Evolutionary conservation across 1,140 invertebrate species (phyloP), one percentile per base, ranked within the genome.

Genomic region (Augochlora pura): DNA sequence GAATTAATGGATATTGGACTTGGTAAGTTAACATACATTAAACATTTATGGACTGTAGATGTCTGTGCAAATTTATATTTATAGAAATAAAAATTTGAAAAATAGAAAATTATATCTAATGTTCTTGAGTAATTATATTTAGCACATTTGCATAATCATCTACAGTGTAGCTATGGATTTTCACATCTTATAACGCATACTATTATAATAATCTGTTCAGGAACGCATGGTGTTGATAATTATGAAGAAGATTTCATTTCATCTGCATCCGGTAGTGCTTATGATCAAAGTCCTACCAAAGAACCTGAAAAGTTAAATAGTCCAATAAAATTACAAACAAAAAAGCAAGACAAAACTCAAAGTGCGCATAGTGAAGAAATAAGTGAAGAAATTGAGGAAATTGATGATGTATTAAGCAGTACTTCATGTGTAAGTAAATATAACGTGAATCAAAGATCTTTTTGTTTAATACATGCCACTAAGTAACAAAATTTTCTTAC

Each of bases 211-310:
- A n/a, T 57, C 1, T 77, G 85, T 88, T 42, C 63, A 93, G 92
- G 89, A 76, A 85, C 87, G 49, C 89, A 92, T 78, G 88, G 87
- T 25, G 80, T 88, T 60, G 90, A 92, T 74, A 92, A 92, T 80
- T 93, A 93, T 52, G 92, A 94, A 54, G 93, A 94, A 83, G 93
- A 94, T 80, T 93, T 93, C 72, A 81, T 90, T 52, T 92, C 93
- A 49, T 92, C 91, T 23, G 89, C 90, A 23, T 93, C 92, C 52
- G 91, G 90, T 25, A 93, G 91, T 82, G 88, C 89, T 14, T 92
- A 91, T 78, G 92, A 93, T 77, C 88, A 91, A 82, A 92, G 88
- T 82, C 90, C 91, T n/a, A 81, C 63, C 23, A 92, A 93, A 81
- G 85, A 90, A 42, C 85, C 84, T 14, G 86, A 89, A 42, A 90